These are phyloP conservation scores for Mormoops blainvillei DNA, from an alignment of 2,113 vertebrate genomes.

Conservation along the genomic window DNA sequence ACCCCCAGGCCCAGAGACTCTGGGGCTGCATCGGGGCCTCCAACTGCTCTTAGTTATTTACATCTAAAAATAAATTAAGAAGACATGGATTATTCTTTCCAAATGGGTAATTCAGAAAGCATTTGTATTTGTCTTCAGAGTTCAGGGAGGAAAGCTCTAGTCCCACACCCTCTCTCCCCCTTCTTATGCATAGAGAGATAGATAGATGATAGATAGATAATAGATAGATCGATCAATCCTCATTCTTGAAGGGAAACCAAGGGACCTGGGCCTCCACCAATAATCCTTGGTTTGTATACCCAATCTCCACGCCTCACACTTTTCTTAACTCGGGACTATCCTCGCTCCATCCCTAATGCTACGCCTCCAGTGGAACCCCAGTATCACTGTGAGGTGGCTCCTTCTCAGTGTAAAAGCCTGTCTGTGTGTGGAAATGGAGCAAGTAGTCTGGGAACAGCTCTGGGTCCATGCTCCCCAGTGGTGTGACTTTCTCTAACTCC, in stretches of 20 bases:
- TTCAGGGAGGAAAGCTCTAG: background rate
- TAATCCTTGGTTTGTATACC: background rate
- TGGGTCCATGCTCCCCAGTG: background rate
- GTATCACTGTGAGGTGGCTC: background rate
- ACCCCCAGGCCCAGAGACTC: no score
- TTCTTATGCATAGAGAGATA: no score
- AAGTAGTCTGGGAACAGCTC: background rate
- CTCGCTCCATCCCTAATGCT: no score
- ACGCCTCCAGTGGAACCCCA: fast-evolving
- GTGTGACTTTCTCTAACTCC: background rate
- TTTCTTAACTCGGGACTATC: background rate
- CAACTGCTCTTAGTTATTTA: background rate
- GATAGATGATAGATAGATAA: no score
- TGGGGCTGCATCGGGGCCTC: background rate
- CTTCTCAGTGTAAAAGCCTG: no score
- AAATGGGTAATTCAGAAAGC: background rate
- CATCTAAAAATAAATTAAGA: background rate
- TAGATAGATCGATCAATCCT: background rate
- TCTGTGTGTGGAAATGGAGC: background rate
- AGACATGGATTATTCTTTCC: background rate
- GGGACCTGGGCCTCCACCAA: background rate
- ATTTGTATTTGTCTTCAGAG: background rate
- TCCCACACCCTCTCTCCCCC: background rate
- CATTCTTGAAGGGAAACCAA: background rate
- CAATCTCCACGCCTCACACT: background rate